Base-by-base conservation (phyloP, 2,888 invertebrate species). In the Tuberolachnus salignus region DNA sequence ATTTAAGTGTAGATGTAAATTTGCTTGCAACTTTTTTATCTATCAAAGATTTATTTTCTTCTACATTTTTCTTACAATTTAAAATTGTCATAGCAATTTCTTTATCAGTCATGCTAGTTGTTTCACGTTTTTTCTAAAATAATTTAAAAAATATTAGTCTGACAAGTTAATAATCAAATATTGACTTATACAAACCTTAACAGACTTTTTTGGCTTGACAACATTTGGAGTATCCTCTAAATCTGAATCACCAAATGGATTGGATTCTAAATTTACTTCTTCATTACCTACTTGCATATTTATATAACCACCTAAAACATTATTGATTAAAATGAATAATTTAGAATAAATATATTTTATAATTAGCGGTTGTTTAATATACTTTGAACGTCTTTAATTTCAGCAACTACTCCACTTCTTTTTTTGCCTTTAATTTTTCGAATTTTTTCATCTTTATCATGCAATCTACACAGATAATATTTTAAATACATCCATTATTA, bases 81-180 rank as follows among this genome's bases (percentile, higher is more conserved):
- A 75, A 67, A 75, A 75, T 75, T 46, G 75, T 75, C 66, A 75
- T 78, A n/a, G 78, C 67, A 19, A 78, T 78, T 78, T 78, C 78
- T 69, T 78, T 78, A 59, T 59, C 59, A 16, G 57, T 78, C 78
- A 78, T 78, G 1, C 49, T 75, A 13, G 78, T 46, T 10, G 26
- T 49, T 2, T 78, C 51, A 14, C 49, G 66, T 51, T 78, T 78
- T 21, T 59, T 78, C 78, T 78, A 59, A 51, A 78, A 57, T 4
- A 0, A n/a, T n/a, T n/a, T n/a, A 49, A 23, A 9, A 23, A n/a
- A 44, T 46, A 46, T 51, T 46, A 23, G 42, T 44, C 3, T n/a
- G 13, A 53, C 23, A 44, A 63, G n/a, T 26, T 9, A 16, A 21
- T 11, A 46, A 59, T 0, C 11, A 51, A 46, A 59, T 11, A 14